Base-by-base conservation (phyloP, 2,113 vertebrate genomes). In the Trichechus manatus region DNA sequence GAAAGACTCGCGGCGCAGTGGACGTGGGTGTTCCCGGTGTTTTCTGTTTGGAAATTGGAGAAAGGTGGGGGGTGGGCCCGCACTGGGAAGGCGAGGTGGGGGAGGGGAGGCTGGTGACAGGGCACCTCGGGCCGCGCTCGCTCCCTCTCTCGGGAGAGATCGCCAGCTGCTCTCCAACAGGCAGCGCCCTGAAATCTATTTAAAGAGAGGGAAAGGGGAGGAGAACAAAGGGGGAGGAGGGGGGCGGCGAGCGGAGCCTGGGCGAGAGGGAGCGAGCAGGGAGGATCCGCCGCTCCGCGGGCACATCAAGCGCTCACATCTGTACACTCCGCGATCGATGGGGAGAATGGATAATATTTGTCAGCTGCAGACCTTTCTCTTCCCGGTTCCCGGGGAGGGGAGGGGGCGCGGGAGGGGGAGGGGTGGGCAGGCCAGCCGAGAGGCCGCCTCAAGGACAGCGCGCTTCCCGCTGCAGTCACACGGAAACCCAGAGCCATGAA, bases 101-200 rank as follows among this genome's bases (percentile, higher is more conserved):
- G 96, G 95, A 95, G 85, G 98, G 97, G 97, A 98, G 97, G 95
- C 97, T 98, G 97, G 97, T 97, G 98, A 98, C 97, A 96, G 97
- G 94, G 97, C 98, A 98, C 98, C 98, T 96, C 97, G 97, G 98
- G 98, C 98, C 97, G 91, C 89, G 92, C 94, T 92, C 95, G 82
- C 85, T 91, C 96, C 81, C 96, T 98, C 97, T 98, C 98, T 98
- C 89, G 91, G 98, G 98, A 98, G 98, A 98, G 97, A 98, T 98
- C 96, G 98, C 98, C 98, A 98, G 98, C 98, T 98, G 98, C 98
- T 98, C 98, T 98, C 98, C 98, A 98, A 98, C 98, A 98, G 98
- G 98, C 98, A 98, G 98, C 98, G 98, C 98, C 98, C 98, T 98
- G 98, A 98, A 98, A 99, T 98, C 98, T 98, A 98, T 98, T 98